Conservation (phyloP, 2,797 vertebrate species). For the Apodemus agrarius region DNA sequence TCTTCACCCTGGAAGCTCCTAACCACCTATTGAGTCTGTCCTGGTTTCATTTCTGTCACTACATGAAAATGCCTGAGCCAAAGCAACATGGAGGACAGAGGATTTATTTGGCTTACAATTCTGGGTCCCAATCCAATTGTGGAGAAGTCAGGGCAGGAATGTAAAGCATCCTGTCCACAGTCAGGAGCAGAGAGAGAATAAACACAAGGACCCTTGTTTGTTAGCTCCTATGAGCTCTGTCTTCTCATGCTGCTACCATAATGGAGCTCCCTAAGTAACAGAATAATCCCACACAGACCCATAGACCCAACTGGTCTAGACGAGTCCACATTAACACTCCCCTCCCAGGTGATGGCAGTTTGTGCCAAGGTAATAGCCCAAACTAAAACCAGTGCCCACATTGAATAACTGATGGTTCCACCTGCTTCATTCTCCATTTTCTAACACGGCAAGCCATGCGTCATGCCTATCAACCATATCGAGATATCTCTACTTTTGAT, state of each 20-base stretch:
- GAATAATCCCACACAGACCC: background rate
- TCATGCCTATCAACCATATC: background rate
- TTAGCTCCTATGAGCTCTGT: background rate
- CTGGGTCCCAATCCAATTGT: background rate
- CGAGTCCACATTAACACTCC: background rate
- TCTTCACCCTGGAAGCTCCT: no score
- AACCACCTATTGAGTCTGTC: background rate
- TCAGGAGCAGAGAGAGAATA: background rate
- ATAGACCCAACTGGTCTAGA: no score
- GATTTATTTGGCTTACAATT: background rate
- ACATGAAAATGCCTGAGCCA: background rate
- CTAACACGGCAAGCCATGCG: background rate
- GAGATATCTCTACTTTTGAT: background rate
- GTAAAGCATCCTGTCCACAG: background rate
- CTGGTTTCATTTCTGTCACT: background rate
- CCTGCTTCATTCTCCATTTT: background rate
- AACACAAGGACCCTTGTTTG: background rate
- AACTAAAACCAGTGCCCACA: background rate
- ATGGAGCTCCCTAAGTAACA: background rate
- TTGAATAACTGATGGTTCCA: no score
- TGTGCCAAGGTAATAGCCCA: background rate
- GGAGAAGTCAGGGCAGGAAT: background rate
- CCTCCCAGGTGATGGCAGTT: background rate
- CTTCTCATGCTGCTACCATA: background rate
- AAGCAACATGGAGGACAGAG: background rate